Percentiles rank a stretch among this genome's conserved stretches.
These are phyloP conservation scores for Stenolophus ochropezus DNA, from an alignment of 2,888 invertebrate species.

Conservation along the genomic window DNA sequence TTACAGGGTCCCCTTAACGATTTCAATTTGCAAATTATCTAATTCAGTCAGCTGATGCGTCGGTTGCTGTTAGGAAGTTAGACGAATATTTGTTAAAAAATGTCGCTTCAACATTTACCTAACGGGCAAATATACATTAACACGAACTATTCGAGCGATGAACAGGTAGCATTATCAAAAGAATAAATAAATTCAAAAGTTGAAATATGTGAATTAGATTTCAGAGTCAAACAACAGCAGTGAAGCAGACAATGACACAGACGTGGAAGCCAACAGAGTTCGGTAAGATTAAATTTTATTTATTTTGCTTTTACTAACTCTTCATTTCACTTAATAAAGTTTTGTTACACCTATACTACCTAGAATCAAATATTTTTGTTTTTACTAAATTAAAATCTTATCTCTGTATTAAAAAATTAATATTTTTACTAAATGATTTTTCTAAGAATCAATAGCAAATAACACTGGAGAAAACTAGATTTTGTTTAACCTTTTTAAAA, in stretches of 20 bases:
- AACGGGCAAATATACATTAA: slow-evolving; percentile 44
- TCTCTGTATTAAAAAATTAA: no score
- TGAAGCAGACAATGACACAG: slow-evolving; percentile 54
- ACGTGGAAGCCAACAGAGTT: slow-evolving; percentile 44
- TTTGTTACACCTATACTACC: no score
- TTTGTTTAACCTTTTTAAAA: no score
- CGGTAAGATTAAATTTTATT: slow-evolving; percentile 24
- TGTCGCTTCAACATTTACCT: slow-evolving; percentile 54
- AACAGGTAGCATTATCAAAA: slow-evolving; percentile 29
- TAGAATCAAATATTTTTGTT: no score
- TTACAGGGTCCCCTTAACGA: background rate
- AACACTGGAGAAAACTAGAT: no score
- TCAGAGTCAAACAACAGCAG: slow-evolving; percentile 54
- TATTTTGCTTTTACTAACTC: slow-evolving; percentile 6
- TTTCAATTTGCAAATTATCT: slow-evolving; percentile 49
- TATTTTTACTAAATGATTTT: no score
- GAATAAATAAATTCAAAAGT: background rate
- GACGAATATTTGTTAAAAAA: background rate
- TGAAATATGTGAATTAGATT: slow-evolving; percentile 54
- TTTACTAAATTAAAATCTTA: no score
- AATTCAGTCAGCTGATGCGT: slow-evolving; percentile 42
- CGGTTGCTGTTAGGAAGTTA: background rate
- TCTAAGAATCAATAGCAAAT: no score
- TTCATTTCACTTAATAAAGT: no score
- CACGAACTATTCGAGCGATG: slow-evolving; percentile 47